A percentile compares a stretch with the other conserved stretches of the same genome.
These are phyloP conservation scores for Plestiodon gilberti DNA, from an alignment of 2,113 vertebrate genomes.

Conservation along the genomic window DNA sequence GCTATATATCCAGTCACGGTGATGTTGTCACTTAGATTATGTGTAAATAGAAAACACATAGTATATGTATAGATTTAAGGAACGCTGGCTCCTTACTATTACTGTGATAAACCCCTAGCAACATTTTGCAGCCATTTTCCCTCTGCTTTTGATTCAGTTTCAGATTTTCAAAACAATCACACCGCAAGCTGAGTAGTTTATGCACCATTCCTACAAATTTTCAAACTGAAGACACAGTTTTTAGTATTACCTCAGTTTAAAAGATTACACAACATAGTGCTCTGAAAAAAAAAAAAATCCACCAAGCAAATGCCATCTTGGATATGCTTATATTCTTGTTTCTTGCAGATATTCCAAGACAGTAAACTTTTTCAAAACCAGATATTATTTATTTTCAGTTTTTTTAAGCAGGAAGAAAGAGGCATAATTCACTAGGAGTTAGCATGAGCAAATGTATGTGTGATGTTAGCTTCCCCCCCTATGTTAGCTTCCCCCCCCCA, in stretches of 20 bases:
- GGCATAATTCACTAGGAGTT: slow-evolving; percentile 23
- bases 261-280: not conserved
- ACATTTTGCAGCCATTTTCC: slow-evolving; percentile 47
- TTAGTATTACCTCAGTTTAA: slow-evolving; percentile 52
- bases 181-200: slow-evolving; percentile 26
- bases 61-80: slow-evolving; percentile 40
- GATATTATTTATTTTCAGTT: slow-evolving; percentile 42
- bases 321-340: slow-evolving; percentile 15
- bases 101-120: slow-evolving; percentile 45
- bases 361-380: slow-evolving; percentile 33
- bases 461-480: no score
- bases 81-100: slow-evolving; percentile 43
- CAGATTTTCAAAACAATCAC: slow-evolving; percentile 27
- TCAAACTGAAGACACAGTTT: slow-evolving; percentile 50
- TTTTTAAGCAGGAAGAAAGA: slow-evolving; percentile 26
- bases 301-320: slow-evolving; percentile 29
- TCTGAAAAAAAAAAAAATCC: slow-evolving; percentile 3
- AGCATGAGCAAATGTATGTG: slow-evolving; percentile 2
- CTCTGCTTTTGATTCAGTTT: slow-evolving; percentile 22
- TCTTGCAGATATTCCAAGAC: slow-evolving; percentile 15
- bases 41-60: slow-evolving; percentile 64
- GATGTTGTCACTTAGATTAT: slow-evolving; percentile 56
- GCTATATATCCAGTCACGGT: slow-evolving; percentile 56
- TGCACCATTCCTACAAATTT: slow-evolving; percentile 39
- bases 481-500: no score